A percentile compares a stretch with the other conserved stretches of the same genome.
Conservation (phyloP, 2,113 vertebrate genomes). For the Xiphophorus maculatus region DNA sequence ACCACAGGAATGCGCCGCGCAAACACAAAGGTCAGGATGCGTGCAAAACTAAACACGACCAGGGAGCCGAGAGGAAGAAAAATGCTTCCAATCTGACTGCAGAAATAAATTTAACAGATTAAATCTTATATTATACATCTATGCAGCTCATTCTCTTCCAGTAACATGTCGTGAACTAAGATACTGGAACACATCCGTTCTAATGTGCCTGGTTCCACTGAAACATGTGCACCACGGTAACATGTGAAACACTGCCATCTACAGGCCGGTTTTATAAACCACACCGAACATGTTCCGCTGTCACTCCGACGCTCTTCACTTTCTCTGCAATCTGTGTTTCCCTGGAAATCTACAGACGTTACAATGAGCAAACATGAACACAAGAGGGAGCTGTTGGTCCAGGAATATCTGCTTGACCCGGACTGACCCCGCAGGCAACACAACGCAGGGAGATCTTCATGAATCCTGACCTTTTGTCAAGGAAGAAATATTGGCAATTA, state of each 20-base stretch:
- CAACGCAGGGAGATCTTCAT: slow-evolving; percentile 22
- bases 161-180: not conserved
- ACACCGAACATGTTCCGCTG: not conserved
- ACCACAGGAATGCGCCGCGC: slow-evolving; percentile 53
- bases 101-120: not conserved
- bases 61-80: slow-evolving; percentile 12
- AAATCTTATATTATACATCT: not conserved
- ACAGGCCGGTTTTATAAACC: slow-evolving; percentile 5
- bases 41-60: slow-evolving; percentile 12
- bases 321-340: not conserved
- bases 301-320: not conserved
- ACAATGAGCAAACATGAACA: not conserved
- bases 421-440: slow-evolving; percentile 22
- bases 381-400: slow-evolving; percentile 56
- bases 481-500: not conserved
- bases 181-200: not conserved
- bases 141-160: not conserved
- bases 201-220: too few relatives aligned
- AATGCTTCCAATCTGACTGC: not conserved
- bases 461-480: slow-evolving; percentile 10
- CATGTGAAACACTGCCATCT: slow-evolving; percentile 43
- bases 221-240: not conserved
- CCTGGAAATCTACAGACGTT: slow-evolving; percentile 9
- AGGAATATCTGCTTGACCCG: slow-evolving; percentile 41
- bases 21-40: slow-evolving; percentile 37